Conservation (phyloP, 2,797 vertebrate genomes). For the Tarsius wallacei region DNA sequence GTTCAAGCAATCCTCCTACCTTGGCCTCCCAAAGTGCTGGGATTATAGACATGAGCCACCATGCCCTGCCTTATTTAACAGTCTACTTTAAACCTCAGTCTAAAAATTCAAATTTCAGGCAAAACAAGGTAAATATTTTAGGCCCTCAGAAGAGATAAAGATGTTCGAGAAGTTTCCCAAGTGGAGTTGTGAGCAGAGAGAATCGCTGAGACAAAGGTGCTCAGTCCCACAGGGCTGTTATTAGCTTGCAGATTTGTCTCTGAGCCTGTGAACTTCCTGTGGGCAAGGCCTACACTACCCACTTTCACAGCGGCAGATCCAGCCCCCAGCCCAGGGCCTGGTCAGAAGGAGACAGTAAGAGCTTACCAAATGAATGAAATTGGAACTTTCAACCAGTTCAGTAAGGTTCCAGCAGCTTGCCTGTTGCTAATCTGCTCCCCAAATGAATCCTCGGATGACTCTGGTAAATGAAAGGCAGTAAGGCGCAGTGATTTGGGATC, state of each 20-base stretch:
- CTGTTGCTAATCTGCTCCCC: background rate
- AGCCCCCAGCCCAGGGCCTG: background rate
- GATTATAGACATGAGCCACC: too few species aligned
- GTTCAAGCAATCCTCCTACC: too few species aligned
- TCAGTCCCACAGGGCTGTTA: background rate
- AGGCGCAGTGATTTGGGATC: background rate
- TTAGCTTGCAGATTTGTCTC: background rate
- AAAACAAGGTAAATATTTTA: background rate
- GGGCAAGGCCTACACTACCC: background rate
- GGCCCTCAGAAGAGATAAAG: background rate
- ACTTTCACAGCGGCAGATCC: fast-evolving
- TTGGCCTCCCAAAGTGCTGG: too few species aligned
- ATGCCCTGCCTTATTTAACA: background rate
- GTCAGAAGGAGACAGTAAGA: background rate
- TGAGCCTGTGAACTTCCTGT: background rate
- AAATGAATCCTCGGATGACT: background rate
- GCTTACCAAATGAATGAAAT: background rate
- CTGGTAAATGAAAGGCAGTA: background rate
- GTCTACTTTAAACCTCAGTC: background rate
- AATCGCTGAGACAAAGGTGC: background rate
- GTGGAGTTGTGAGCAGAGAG: background rate
- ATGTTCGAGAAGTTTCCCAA: background rate
- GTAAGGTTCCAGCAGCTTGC: background rate
- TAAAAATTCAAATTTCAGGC: background rate
- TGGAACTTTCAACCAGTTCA: background rate